Evolutionary conservation across 2,888 invertebrate species (phyloP).

Genomic region (Oscheius onirici): DNA sequence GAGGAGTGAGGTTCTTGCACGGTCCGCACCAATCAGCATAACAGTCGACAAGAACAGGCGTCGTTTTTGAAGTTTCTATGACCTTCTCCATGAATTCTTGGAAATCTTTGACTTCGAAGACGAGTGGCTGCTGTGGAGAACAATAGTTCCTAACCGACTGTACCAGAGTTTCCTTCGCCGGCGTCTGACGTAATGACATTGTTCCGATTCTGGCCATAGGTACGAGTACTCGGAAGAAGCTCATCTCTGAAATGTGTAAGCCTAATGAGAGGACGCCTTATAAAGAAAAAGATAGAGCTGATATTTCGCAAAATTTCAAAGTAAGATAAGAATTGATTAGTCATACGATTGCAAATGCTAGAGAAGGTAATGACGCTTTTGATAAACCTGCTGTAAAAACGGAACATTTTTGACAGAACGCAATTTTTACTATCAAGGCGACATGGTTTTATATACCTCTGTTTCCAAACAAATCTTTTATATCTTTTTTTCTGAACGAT

Average conservation of each 20-base stretch:
- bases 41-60: slow-evolving; percentile 66
- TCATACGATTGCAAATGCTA: too few species aligned
- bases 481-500: too few species aligned
- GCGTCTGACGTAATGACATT: neutral
- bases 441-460: too few species aligned
- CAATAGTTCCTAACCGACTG: neutral
- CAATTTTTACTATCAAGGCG: too few species aligned
- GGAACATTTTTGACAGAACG: too few species aligned
- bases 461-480: too few species aligned
- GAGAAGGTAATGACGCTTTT: too few species aligned
- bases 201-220: slow-evolving; percentile 4
- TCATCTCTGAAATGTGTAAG: slow-evolving; percentile 2
- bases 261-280: too few species aligned
- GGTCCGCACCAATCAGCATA: slow-evolving; percentile 70
- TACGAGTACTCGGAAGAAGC: slow-evolving; percentile 3
- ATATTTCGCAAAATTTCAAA: too few species aligned
- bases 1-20: slow-evolving; percentile 63
- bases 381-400: too few species aligned
- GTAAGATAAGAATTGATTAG: too few species aligned
- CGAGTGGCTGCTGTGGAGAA: neutral
- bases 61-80: slow-evolving; percentile 34
- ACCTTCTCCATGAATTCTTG: slow-evolving; percentile 53
- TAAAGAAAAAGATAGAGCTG: too few species aligned
- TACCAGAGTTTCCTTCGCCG: neutral
- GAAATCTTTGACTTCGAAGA: slow-evolving; percentile 48